Conservation (phyloP, 2,113 vertebrate species). For the Sigmodon hispidus region DNA sequence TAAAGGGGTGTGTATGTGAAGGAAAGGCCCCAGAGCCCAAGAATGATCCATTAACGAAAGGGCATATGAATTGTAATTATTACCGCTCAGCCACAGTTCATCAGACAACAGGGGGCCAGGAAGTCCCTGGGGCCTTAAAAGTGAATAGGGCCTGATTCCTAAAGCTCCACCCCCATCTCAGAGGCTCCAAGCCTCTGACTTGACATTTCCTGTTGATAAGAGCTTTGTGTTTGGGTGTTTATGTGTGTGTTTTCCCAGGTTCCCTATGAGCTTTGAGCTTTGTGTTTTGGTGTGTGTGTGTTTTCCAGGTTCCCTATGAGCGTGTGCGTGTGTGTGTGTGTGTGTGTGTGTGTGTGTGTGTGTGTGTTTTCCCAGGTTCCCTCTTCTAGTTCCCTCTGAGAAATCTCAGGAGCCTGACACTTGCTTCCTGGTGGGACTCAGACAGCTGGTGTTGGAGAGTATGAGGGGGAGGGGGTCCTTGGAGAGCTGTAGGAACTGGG, state of each 20-base stretch:
- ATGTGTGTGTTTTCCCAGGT: conserved; percentile 30
- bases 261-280: conserved; percentile 14
- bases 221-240: conserved; percentile 37
- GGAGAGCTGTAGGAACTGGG: neutral
- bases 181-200: neutral
- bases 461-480: neutral
- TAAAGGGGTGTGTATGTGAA: neutral
- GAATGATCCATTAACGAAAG: neutral
- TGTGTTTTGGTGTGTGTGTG: conserved; percentile 42
- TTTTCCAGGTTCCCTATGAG: too few species aligned
- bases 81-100: neutral
- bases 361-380: neutral
- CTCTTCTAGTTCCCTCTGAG: conserved; percentile 22
- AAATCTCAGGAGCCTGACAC: neutral
- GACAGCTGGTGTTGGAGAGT: neutral
- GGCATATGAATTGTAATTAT: neutral
- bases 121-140: conserved; percentile 39
- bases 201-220: conserved; percentile 78
- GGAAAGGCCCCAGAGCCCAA: neutral
- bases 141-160: neutral
- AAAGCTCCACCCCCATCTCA: neutral
- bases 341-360: conserved; percentile 38
- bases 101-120: neutral
- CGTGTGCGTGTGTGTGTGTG: conserved; percentile 35
- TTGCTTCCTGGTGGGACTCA: neutral